Percentiles rank a stretch among this genome's conserved stretches.
phyloP scores from a whole-genome alignment of 2,797 vertebrate species.

The Hoplostethus mediterraneus region DNA sequence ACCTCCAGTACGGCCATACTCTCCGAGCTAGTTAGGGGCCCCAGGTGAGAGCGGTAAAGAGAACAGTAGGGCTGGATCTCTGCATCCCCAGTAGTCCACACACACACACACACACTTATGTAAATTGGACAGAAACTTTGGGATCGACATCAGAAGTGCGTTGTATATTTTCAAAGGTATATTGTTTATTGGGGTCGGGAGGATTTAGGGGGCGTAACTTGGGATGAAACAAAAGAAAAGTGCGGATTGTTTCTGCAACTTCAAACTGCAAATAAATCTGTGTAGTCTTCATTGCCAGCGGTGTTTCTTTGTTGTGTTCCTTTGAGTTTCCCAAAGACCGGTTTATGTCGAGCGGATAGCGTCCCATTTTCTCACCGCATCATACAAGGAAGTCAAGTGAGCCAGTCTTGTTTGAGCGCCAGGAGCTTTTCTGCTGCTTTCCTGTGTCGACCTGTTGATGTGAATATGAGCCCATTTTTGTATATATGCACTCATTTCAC shows the following conservation, averaged over 20 bases:
- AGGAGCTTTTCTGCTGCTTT: slow-evolving; percentile 27
- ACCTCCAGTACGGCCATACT: slow-evolving; percentile 67
- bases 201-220: slow-evolving; percentile 72
- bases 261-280: slow-evolving; percentile 70
- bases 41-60: slow-evolving; percentile 67
- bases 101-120: slow-evolving; percentile 40
- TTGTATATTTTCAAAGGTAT: slow-evolving; percentile 67
- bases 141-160: slow-evolving; percentile 72
- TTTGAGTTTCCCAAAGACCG: slow-evolving; percentile 25
- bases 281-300: slow-evolving; percentile 58
- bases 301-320: slow-evolving; percentile 61
- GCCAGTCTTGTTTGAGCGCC: slow-evolving; percentile 53
- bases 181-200: slow-evolving; percentile 77
- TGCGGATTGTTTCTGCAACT: slow-evolving; percentile 69
- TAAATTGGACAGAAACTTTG: slow-evolving; percentile 69
- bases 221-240: slow-evolving; percentile 74
- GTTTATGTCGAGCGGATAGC: slow-evolving; percentile 24
- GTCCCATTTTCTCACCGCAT: not conserved
- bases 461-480: too few species aligned
- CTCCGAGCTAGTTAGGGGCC: slow-evolving; percentile 79
- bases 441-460: not conserved
- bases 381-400: slow-evolving; percentile 20
- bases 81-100: slow-evolving; percentile 53
- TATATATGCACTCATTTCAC: too few species aligned
- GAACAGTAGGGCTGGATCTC: slow-evolving; percentile 61